Base-by-base conservation (phyloP, 2,888 invertebrate genomes). In the Trichopoda pennipes region DNA sequence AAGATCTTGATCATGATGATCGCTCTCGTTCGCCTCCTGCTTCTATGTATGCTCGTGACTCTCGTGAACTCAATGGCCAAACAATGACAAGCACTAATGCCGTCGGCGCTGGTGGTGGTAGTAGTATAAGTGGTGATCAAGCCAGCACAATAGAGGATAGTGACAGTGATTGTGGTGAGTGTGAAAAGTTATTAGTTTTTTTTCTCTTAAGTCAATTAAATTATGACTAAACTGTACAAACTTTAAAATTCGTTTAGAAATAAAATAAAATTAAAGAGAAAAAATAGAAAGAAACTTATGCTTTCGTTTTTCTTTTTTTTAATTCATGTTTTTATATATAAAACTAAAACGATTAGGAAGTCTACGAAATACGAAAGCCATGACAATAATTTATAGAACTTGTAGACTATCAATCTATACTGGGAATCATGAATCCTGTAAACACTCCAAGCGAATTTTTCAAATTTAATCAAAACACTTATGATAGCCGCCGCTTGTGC, bases 81-180 rank as follows among this genome's bases (percentile, higher is more conserved):
- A 53, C 32, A 14, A 28, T 69, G 17, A 23, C 23, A 38, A 70
- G 58, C 85, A 47, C 63, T 28, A 78, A 69, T 70, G 42, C 66
- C 56, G 72, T 80, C 75, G 79, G 74, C 74, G 87, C 88, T 28
- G 90, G 81, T 82, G 79, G 88, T 17, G 87, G 76, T 74, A 86
- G 89, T 86, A 89, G 90, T 85, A 87, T 90, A 80, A 90, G 90
- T 77, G 91, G 91, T 28, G 90, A 91, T 81, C 89, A 89, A 81
- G 89, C 90, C 60, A 88, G 89, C 85, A 89, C 89, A 49, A 88
- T 90, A 80, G 91, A 91, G 77, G 91, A 91, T 79, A 91, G 91
- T 86, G 91, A 91, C 85, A 91, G 91, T 85, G 91, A 91, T 79
- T 90, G 91, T 84, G 91, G 91, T 87, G 86, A 91, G 89, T 85